Base-by-base conservation (phyloP, 64 coral and sea anemone genomes). In the Pocillopora damicornis region DNA sequence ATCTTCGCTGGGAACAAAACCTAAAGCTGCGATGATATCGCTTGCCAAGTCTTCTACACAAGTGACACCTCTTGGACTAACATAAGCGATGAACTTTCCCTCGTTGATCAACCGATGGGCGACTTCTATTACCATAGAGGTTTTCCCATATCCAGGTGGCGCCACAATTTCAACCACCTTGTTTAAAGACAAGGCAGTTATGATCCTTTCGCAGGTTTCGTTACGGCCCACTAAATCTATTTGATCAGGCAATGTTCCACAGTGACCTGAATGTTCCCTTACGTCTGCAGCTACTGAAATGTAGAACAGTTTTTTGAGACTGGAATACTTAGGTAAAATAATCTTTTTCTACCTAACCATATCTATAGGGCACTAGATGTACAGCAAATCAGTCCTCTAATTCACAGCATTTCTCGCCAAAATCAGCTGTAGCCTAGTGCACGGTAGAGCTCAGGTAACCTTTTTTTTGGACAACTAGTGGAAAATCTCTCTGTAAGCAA, bases 141-240 rank as follows among this genome's bases (percentile, higher is more conserved):
- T 91, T 76, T 91, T 91, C 16, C 89, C 89, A 30, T 91, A 91
- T 12, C 89, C 89, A 59, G 80, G 73, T 9, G 80, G 89, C 60
- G 80, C 89, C 7, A 51, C 42, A 51, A 51, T 51, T 51, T 51
- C 7, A 51, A 51, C 42, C 42, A 7, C 42, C 42, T 91, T 85
- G 12, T 64, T 86, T 86, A 15, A 58, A 36, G n/a, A 23, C 42
- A 38, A 15, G 20, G 57, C 65, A 22, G 12, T 64, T 9, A 91
- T 63, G 23, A 91, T 51, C 11, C 85, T 45, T 75, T 58, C 58
- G 8, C 75, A 75, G 30, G 59, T 68, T 13, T 18, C 66, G 16
- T 76, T n/a, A 25, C 89, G 82, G 14, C 89, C 89, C 15, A 74
- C 82, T 9, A 91, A 77, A 51, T 77, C 62, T 17, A 76, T 60